These are phyloP conservation scores for Resseliella maxima DNA, from an alignment of 2,888 invertebrate genomes.

Conservation along the genomic window DNA sequence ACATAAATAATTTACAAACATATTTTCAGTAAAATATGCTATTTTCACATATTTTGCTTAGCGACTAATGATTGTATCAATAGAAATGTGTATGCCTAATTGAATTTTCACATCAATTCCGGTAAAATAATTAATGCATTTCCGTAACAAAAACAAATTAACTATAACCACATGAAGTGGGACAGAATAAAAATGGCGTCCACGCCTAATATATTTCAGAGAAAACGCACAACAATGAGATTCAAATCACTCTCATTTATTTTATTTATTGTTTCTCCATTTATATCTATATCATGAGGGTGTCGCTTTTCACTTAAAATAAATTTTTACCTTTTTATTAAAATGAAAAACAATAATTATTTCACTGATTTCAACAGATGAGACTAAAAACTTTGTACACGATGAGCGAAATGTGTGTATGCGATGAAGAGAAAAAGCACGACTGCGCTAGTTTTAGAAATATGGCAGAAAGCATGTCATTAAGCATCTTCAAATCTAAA, in stretches of 20 bases:
- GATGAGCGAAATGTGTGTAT: neutral
- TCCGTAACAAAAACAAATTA: neutral
- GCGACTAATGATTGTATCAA: no score
- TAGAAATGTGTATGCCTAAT: no score
- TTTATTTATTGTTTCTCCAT: neutral
- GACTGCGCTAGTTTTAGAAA: slow-evolving; percentile 26
- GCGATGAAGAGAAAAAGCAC: neutral
- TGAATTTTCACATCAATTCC: no score
- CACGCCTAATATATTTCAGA: neutral
- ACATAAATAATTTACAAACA: no score
- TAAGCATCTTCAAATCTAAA: slow-evolving; percentile 3
- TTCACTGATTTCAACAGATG: neutral
- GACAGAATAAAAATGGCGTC: slow-evolving; percentile 15
- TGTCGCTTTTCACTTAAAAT: neutral
- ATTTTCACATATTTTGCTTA: no score
- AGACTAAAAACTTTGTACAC: neutral
- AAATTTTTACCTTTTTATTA: neutral
- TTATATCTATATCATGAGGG: neutral
- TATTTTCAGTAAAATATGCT: neutral
- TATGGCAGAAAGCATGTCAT: slow-evolving; percentile 34
- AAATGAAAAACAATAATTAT: neutral
- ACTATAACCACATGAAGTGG: neutral
- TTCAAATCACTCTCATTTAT: neutral
- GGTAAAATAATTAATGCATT: neutral
- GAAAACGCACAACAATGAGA: neutral